A percentile compares a stretch with the other conserved stretches of the same genome.
These are phyloP conservation scores for Zaprionus ghesquierei DNA, from an alignment of 1,140 invertebrate species.

Conservation along the genomic window DNA sequence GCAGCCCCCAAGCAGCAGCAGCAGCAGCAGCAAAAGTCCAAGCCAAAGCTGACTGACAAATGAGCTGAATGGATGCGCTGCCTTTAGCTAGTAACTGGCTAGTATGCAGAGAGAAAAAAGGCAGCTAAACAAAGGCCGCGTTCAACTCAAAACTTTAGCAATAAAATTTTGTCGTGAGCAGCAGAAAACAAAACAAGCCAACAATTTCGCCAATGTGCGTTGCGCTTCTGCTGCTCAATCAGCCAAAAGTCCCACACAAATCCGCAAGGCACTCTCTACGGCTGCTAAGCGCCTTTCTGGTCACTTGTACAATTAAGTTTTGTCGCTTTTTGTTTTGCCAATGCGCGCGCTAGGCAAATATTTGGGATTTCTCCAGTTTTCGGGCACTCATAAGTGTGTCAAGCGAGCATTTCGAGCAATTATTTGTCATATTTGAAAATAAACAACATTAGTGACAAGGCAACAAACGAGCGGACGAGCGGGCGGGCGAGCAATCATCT, in stretches of 20 bases:
- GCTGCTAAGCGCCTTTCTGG: conserved; percentile 17
- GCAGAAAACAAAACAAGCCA: conserved; percentile 9
- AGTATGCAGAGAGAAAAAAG: conserved; percentile 10
- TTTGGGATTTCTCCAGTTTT: conserved; percentile 43
- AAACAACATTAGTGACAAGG: conserved; percentile 73
- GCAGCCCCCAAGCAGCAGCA: background rate
- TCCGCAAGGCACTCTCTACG: conserved; percentile 11
- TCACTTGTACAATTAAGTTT: conserved; percentile 30
- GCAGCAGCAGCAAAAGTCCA: background rate
- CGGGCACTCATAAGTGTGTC: conserved; percentile 58
- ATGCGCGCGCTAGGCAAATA: conserved; percentile 34
- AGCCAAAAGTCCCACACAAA: conserved; percentile 7
- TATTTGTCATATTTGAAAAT: conserved; percentile 79
- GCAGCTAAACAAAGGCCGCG: conserved; percentile 6
- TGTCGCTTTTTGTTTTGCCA: conserved; percentile 15
- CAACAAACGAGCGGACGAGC: conserved; percentile 11
- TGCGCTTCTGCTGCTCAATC: conserved; percentile 22
- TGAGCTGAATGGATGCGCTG: conserved; percentile 46
- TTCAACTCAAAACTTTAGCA: conserved; percentile 36
- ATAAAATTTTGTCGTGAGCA: conserved; percentile 44
- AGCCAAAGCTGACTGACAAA: conserved; percentile 59
- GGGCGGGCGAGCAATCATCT: conserved; percentile 24
- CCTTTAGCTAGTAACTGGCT: conserved; percentile 26
- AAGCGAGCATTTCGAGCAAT: conserved; percentile 70
- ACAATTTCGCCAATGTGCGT: conserved; percentile 44